phyloP scores from a whole-genome alignment of 2,888 invertebrate species.

The Thymelicus lineola region DNA sequence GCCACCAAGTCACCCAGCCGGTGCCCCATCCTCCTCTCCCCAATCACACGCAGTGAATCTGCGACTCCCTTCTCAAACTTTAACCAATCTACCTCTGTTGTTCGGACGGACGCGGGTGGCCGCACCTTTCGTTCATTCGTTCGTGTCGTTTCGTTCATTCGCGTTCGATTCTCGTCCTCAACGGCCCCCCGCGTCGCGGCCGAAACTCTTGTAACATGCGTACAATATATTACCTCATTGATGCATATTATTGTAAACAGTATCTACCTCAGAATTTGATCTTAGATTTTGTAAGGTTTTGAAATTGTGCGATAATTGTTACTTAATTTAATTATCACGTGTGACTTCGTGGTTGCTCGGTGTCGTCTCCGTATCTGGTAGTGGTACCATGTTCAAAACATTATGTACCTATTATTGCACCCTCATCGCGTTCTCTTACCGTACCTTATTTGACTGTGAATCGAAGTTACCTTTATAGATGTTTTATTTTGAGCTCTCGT shows the following conservation, averaged over 20 bases:
- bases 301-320: slow-evolving; percentile 81
- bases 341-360: slow-evolving; percentile 79
- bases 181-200: slow-evolving; percentile 41
- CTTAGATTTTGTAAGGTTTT: slow-evolving; percentile 81
- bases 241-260: slow-evolving; percentile 79
- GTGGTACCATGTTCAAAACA: slow-evolving; percentile 72
- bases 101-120: slow-evolving; percentile 58
- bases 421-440: slow-evolving; percentile 64
- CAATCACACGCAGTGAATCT: slow-evolving; percentile 87
- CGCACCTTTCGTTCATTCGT: slow-evolving; percentile 38
- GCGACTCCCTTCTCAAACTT: slow-evolving; percentile 49
- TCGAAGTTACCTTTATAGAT: slow-evolving; percentile 78
- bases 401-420: slow-evolving; percentile 66
- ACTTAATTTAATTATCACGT: slow-evolving; percentile 79
- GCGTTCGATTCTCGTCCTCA: slow-evolving; percentile 4
- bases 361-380: slow-evolving; percentile 67
- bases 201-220: slow-evolving; percentile 62
- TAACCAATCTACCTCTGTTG: slow-evolving; percentile 78
- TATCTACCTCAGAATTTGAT: slow-evolving; percentile 84
- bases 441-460: slow-evolving; percentile 78
- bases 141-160: slow-evolving; percentile 28
- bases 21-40: slow-evolving; percentile 86
- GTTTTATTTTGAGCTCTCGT: slow-evolving; percentile 75
- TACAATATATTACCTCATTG: slow-evolving; percentile 80
- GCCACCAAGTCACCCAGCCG: slow-evolving; percentile 89